These are phyloP conservation scores for Acronicta leporina DNA, from an alignment of 2,888 invertebrate species.

Conservation along the genomic window DNA sequence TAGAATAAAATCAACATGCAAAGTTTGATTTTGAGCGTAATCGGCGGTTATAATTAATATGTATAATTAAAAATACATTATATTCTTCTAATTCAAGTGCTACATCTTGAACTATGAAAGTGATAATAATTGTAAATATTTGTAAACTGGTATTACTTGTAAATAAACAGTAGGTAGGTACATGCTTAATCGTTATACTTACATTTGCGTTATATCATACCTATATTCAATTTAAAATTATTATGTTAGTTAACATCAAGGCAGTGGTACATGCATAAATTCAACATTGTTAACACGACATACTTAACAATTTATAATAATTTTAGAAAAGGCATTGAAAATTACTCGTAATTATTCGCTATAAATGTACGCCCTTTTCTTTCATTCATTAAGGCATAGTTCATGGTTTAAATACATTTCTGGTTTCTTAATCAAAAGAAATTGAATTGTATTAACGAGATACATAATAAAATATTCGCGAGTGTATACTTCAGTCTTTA, in stretches of 20 bases:
- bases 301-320: slow-evolving; percentile 64
- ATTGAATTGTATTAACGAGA: slow-evolving; percentile 37
- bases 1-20: slow-evolving; percentile 45
- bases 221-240: slow-evolving; percentile 69
- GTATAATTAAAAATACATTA: slow-evolving; percentile 54
- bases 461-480: slow-evolving; percentile 37
- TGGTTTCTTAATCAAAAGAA: slow-evolving; percentile 44
- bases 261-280: slow-evolving; percentile 80
- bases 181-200: slow-evolving; percentile 57
- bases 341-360: slow-evolving; percentile 46
- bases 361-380: slow-evolving; percentile 39
- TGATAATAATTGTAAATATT: slow-evolving; percentile 38
- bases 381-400: slow-evolving; percentile 58
- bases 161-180: slow-evolving; percentile 50
- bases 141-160: slow-evolving; percentile 47
- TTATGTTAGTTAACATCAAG: slow-evolving; percentile 79
- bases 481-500: slow-evolving; percentile 58
- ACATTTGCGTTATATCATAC: slow-evolving; percentile 67
- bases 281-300: slow-evolving; percentile 68
- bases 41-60: slow-evolving; percentile 48
- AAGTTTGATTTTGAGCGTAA: slow-evolving; percentile 59
- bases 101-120: slow-evolving; percentile 15
- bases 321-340: slow-evolving; percentile 63
- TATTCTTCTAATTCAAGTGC: slow-evolving; percentile 29
- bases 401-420: slow-evolving; percentile 41